These are phyloP conservation scores for Uloborus plumipes DNA, from an alignment of 2,888 invertebrate species.

Conservation along the genomic window DNA sequence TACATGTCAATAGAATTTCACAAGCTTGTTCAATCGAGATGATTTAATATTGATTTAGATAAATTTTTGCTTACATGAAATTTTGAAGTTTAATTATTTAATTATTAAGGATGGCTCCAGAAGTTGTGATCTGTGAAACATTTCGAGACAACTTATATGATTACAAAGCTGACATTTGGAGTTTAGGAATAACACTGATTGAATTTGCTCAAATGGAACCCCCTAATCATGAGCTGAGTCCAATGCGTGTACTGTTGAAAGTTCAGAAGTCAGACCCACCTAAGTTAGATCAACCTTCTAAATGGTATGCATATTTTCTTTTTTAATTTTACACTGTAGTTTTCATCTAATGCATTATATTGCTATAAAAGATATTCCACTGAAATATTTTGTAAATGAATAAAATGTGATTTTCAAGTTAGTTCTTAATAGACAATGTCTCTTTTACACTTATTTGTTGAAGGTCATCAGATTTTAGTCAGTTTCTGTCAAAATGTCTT, in stretches of 20 bases:
- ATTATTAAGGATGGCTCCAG: constrained; percentile 70
- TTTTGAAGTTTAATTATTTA: no score
- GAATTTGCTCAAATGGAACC: constrained; percentile 99
- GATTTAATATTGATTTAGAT: no score
- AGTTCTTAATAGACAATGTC: background rate
- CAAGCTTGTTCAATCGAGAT: no score
- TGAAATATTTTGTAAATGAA: background rate
- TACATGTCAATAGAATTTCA: no score
- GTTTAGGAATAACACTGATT: constrained; percentile 95
- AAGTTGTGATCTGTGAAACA: constrained; percentile 96
- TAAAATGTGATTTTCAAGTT: background rate
- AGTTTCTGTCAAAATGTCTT: constrained; percentile 90
- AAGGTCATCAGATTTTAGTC: constrained; percentile 82
- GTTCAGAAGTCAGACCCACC: constrained; percentile 99
- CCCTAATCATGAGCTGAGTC: constrained; percentile 99
- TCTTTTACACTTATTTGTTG: background rate
- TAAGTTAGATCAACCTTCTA: constrained; percentile 86
- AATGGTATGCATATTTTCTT: constrained; percentile 69
- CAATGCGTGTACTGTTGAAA: constrained; percentile 97
- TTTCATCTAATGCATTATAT: background rate
- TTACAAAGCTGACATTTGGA: constrained; percentile 97
- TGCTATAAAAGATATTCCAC: background rate
- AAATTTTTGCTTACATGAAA: no score
- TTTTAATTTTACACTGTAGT: background rate
- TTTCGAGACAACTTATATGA: constrained; percentile 98